phyloP scores from a whole-genome alignment of 2,113 vertebrate genomes.

The Hippocampus abdominalis region DNA sequence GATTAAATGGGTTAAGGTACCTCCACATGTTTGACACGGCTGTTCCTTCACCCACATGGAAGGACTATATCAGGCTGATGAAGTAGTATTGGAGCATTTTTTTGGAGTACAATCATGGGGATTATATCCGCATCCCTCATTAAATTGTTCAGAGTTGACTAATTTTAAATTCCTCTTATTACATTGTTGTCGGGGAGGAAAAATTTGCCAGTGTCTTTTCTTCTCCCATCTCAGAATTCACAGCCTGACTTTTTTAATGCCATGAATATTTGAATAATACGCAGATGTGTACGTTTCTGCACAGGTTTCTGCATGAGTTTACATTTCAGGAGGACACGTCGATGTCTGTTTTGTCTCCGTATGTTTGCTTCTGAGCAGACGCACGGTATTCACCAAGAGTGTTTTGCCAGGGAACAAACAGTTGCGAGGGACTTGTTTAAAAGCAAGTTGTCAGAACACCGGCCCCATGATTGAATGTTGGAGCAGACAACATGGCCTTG shows the following conservation, averaged over 20 bases:
- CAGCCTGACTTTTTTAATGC: slow-evolving; percentile 1
- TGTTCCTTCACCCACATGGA: no score
- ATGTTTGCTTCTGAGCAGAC: not conserved
- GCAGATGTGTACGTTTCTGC: not conserved
- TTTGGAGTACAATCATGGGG: no score
- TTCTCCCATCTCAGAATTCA: slow-evolving; percentile 14
- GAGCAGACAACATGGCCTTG: not conserved
- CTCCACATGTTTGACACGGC: not conserved
- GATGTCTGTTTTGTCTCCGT: slow-evolving; percentile 52
- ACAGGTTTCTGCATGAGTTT: slow-evolving; percentile 34
- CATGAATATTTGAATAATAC: slow-evolving; percentile 17
- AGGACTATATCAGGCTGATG: no score
- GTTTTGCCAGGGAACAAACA: slow-evolving; percentile 9
- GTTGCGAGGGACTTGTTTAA: slow-evolving; percentile 9
- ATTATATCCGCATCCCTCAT: no score
- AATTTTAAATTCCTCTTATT: no score
- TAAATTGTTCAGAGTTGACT: no score
- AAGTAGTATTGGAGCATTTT: no score
- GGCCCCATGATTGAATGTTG: not conserved
- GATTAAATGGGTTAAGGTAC: no score
- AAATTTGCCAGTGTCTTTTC: no score
- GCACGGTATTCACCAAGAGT: not conserved
- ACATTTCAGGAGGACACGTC: slow-evolving; percentile 32
- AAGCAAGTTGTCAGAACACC: not conserved
- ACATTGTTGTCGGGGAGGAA: no score